Evolutionary conservation across 2,113 vertebrate genomes (phyloP).

Genomic region (Aphelocoma coerulescens): DNA sequence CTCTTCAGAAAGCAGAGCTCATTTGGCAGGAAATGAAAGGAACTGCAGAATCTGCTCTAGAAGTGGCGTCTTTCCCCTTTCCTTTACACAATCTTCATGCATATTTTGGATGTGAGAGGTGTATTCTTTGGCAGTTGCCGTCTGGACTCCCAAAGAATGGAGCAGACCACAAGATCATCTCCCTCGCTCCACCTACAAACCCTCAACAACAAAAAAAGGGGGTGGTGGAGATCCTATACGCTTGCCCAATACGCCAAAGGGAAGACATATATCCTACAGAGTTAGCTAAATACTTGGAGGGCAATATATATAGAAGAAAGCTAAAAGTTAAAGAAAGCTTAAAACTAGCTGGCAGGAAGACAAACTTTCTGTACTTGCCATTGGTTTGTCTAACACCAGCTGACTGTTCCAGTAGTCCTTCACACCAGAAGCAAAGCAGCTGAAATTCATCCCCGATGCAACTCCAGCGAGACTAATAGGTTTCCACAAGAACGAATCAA

Average conservation of each 20-base stretch:
- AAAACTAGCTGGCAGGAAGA: neutral
- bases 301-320: neutral
- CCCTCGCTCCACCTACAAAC: neutral
- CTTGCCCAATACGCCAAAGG: too few species aligned
- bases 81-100: neutral
- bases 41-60: neutral
- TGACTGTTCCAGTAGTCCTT: constrained; percentile 24
- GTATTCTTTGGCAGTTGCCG: neutral
- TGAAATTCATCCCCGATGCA: constrained; percentile 12
- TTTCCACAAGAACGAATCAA: neutral
- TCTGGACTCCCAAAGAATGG: neutral
- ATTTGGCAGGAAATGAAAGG: neutral
- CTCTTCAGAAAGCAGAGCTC: neutral
- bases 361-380: neutral
- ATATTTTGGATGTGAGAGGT: constrained; percentile 5
- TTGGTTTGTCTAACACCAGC: constrained; percentile 47
- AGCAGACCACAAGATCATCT: neutral
- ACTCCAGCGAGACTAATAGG: neutral
- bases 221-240: accelerated
- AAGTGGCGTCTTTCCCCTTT: neutral
- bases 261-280: neutral
- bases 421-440: constrained; percentile 27
- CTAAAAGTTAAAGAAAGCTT: neutral
- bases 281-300: neutral
- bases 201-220: neutral